These are phyloP conservation scores for Holotrichia oblita DNA, from an alignment of 1,140 invertebrate genomes.

Conservation along the genomic window DNA sequence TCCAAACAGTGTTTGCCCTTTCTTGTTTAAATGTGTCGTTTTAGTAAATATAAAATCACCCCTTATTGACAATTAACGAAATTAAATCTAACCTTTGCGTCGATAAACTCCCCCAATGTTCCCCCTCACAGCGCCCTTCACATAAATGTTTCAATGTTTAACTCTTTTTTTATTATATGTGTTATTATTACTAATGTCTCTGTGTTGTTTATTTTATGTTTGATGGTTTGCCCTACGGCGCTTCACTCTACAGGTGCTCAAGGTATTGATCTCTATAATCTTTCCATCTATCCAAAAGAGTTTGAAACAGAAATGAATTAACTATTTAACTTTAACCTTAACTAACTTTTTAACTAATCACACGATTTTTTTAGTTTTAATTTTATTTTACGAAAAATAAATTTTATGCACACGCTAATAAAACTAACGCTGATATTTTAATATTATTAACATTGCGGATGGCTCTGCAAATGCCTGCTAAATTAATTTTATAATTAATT, in stretches of 20 bases:
- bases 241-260: conserved; percentile 72
- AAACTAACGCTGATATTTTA: neutral
- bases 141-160: conserved; percentile 32
- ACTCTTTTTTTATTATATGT: neutral
- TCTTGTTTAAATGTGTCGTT: conserved; percentile 18
- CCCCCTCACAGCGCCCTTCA: neutral
- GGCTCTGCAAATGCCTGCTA: conserved; percentile 14
- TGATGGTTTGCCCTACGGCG: conserved; percentile 59
- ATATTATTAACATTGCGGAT: neutral
- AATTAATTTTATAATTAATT: neutral
- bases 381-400: neutral
- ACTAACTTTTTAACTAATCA: conserved; percentile 8
- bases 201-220: conserved; percentile 61
- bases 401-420: neutral
- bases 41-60: conserved; percentile 4
- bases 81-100: no score
- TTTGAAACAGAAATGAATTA: neutral
- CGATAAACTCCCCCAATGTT: neutral
- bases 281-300: conserved; percentile 45
- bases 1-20: neutral
- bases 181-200: conserved; percentile 57
- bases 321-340: neutral
- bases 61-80: neutral
- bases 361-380: neutral
- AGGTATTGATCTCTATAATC: conserved; percentile 66